phyloP scores from a whole-genome alignment of 64 coral and sea anemone species.

The Catalaphyllia jardinei region DNA sequence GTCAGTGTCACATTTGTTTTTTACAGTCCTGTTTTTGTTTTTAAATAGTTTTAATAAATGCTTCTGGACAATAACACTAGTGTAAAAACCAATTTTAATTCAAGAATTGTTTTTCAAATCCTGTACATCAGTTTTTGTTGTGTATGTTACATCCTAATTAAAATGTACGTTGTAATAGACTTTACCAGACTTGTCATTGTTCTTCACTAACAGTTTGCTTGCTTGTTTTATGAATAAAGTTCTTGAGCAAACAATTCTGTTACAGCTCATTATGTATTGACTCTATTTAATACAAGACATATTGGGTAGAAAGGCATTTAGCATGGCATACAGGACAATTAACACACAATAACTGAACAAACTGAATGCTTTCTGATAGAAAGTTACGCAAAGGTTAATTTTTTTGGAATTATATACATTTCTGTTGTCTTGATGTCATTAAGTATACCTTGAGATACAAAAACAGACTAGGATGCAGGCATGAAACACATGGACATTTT shows the following conservation, averaged over 20 bases:
- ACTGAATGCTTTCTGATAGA: too few relatives aligned
- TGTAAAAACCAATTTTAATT: conserved; percentile 27
- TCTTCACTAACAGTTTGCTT: neutral
- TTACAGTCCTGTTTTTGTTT: too few relatives aligned
- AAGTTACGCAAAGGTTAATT: neutral
- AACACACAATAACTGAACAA: too few relatives aligned
- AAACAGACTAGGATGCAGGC: neutral
- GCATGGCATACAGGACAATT: neutral
- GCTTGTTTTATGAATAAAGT: conserved; percentile 12
- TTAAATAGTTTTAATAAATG: too few relatives aligned
- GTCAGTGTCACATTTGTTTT: too few relatives aligned
- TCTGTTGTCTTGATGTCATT: neutral
- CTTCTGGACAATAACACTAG: neutral
- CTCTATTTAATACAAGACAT: neutral
- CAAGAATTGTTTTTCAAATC: neutral
- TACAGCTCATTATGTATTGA: neutral
- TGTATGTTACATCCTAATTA: neutral
- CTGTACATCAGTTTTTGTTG: neutral
- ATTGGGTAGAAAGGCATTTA: neutral
- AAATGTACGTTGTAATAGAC: neutral
- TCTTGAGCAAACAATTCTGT: too few relatives aligned
- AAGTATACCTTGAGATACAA: neutral
- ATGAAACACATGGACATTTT: neutral
- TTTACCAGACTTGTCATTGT: neutral
- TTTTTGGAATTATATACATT: neutral